phyloP scores from a whole-genome alignment of 2,797 vertebrate species.

The Cyclopterus lumpus region DNA sequence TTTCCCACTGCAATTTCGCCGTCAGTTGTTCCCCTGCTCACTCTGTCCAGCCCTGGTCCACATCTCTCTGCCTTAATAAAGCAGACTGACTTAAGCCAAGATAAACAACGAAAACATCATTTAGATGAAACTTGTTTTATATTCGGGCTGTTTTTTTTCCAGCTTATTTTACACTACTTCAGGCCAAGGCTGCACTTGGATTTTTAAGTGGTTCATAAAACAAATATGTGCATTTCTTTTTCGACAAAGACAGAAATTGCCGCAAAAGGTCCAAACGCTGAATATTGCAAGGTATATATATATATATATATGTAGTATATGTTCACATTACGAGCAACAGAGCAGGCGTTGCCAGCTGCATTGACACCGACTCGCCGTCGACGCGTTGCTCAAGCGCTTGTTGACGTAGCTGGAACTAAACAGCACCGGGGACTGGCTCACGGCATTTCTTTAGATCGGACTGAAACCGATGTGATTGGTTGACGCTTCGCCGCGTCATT shows the following conservation, averaged over 20 bases:
- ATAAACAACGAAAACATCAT: conserved; percentile 75
- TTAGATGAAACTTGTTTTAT: conserved; percentile 70
- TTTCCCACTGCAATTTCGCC: conserved; percentile 78
- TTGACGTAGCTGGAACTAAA: too few relatives aligned
- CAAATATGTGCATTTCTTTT: conserved; percentile 13
- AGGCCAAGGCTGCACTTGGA: conserved; percentile 22
- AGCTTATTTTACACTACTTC: conserved; percentile 56
- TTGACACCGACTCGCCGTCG: not conserved
- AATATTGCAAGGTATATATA: not conserved
- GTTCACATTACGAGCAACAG: not conserved
- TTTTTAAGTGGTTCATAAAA: conserved; percentile 21
- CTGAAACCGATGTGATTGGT: not conserved
- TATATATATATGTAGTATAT: not conserved
- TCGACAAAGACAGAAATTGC: not conserved
- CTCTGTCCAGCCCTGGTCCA: conserved; percentile 29
- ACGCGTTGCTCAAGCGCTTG: not conserved
- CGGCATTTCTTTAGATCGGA: not conserved
- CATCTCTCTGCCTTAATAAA: conserved; percentile 68
- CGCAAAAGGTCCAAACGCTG: not conserved
- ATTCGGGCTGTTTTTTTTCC: conserved; percentile 38
- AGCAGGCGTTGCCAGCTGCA: not conserved
- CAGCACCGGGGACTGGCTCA: too few relatives aligned
- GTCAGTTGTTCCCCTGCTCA: conserved; percentile 74
- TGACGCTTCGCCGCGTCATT: too few relatives aligned
- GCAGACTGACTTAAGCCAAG: conserved; percentile 57